These are phyloP conservation scores for Ephestia elutella DNA, from an alignment of 1,140 invertebrate genomes.

Conservation along the genomic window DNA sequence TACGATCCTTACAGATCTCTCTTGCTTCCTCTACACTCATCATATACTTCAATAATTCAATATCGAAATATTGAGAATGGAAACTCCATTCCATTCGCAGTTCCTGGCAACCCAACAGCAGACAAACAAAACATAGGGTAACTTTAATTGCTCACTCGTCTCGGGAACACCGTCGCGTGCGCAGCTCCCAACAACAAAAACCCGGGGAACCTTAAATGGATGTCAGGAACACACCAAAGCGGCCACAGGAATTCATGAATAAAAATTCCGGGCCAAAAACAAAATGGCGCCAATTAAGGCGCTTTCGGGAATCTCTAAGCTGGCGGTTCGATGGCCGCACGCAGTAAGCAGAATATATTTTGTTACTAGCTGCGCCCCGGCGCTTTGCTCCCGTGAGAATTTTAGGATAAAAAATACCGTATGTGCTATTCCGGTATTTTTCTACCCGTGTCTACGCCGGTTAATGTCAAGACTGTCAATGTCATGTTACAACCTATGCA, in stretches of 20 bases:
- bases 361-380: no score
- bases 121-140: slow-evolving; percentile 22
- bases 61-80: not conserved
- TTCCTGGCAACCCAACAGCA: not conserved
- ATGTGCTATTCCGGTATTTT: no score
- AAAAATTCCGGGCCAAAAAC: slow-evolving; percentile 43
- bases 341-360: not conserved
- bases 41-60: no score
- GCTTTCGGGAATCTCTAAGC: slow-evolving; percentile 30
- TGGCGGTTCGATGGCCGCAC: slow-evolving; percentile 20
- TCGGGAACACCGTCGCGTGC: slow-evolving; percentile 29
- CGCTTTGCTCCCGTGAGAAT: no score
- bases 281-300: slow-evolving; percentile 39
- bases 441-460: no score
- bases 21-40: no score
- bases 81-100: not conserved
- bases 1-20: no score
- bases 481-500: no score
- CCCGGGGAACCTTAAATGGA: slow-evolving; percentile 27
- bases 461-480: no score
- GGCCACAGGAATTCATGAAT: slow-evolving; percentile 42
- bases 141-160: slow-evolving; percentile 49
- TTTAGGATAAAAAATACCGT: no score
- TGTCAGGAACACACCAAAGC: slow-evolving; percentile 24
- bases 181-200: slow-evolving; percentile 23